Evolutionary conservation across 1,140 invertebrate genomes (phyloP), one percentile per base, ranked within the genome.

Genomic region (Arion vulgaris): DNA sequence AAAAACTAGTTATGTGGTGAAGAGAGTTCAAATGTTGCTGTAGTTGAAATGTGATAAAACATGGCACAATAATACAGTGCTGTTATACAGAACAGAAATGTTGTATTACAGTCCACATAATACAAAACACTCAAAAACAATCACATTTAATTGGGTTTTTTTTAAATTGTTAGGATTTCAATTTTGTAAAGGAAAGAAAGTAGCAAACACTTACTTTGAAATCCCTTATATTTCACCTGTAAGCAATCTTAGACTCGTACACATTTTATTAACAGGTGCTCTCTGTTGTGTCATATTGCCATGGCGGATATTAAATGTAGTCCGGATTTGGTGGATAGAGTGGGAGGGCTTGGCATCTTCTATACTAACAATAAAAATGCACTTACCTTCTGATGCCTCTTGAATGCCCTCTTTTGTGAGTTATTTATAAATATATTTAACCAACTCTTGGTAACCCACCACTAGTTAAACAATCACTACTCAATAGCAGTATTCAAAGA

Each of bases 331-430:
- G 68, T 36, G 68, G 5, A 34, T 34, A 71, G 32, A 71, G 23
- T 71, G 4, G 5, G 32, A 71, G 68, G n/a, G 2, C 68, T 13
- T 13, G 68, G 68, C 68, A 71, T 71, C 38, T 39, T 39, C 15
- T 36, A 71, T 26, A 1, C 32, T 71, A 9, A 71, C 38, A 13
- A 34, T 28, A 32, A 66, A 66, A 15, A 66, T 32, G 1, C 17
- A 66, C 62, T 66, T 66, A 66, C 62, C 62, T 66, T 66, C n/a
- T 66, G 62, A 66, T 66, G 62, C 62, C 28, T 66, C 28, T 66
- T 66, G 62, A 11, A 17, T 66, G 62, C 5, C n/a, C 62, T 66
- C 28, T 32, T 11, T 66, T 66, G n/a, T 66, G 28, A 66, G 28
- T 66, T 66, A 32, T 32, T 66, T 66, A 66, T 28, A 66, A 32